These are phyloP conservation scores for Apodemia duryi DNA, from an alignment of 2,888 invertebrate genomes.

Conservation along the genomic window DNA sequence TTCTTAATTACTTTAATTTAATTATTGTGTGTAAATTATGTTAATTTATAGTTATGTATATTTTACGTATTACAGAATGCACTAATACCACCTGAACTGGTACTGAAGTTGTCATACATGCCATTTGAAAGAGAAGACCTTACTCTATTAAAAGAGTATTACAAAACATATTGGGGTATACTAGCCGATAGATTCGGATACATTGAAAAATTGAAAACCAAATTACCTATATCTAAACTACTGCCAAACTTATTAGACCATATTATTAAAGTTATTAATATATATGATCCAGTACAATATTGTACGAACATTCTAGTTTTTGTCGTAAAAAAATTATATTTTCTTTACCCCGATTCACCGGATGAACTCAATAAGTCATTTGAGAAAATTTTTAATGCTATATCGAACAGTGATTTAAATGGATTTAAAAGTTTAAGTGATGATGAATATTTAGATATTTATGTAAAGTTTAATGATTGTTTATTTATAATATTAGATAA, in stretches of 20 bases:
- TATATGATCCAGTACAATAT: slow-evolving; percentile 54
- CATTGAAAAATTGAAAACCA: slow-evolving; percentile 51
- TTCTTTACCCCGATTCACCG: slow-evolving; percentile 43
- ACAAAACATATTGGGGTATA: slow-evolving; percentile 64
- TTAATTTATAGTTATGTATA: too few relatives aligned
- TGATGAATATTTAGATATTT: slow-evolving; percentile 45
- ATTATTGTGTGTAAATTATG: too few relatives aligned
- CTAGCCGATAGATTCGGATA: slow-evolving; percentile 52
- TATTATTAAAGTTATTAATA: slow-evolving; percentile 43
- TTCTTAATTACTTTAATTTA: too few relatives aligned
- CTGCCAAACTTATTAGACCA: slow-evolving; percentile 54
- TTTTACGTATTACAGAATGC: slow-evolving; percentile 44
- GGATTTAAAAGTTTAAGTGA: slow-evolving; percentile 43
- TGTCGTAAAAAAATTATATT: slow-evolving; percentile 54
- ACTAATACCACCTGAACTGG: slow-evolving; percentile 47
- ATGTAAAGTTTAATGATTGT: slow-evolving; percentile 54
- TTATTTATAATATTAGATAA: slow-evolving; percentile 55
- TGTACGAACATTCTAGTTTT: slow-evolving; percentile 46
- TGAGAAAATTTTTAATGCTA: slow-evolving; percentile 44
- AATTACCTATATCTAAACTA: slow-evolving; percentile 44
- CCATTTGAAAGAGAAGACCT: slow-evolving; percentile 51
- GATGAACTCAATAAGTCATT: slow-evolving; percentile 44
- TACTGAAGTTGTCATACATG: slow-evolving; percentile 61
- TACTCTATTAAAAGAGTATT: slow-evolving; percentile 47
- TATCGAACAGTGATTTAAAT: slow-evolving; percentile 44